Evolutionary conservation across 2,797 vertebrate genomes (phyloP), one percentile per base, ranked within the genome.

Genomic region (Phoxinus dragarum): DNA sequence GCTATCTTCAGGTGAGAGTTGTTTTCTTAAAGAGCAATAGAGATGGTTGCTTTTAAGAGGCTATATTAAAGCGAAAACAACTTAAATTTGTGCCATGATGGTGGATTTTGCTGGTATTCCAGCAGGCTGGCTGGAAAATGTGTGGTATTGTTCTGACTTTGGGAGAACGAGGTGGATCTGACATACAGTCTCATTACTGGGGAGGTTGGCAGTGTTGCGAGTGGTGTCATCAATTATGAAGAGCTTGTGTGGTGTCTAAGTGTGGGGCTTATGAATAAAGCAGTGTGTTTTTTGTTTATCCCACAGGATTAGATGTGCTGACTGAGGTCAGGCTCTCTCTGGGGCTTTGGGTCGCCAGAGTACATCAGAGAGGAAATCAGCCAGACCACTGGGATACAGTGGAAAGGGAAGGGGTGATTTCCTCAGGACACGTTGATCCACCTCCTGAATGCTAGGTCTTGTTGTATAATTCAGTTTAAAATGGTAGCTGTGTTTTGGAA

Each of bases 221-320:
- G 81, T 36, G 77, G 86, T 84, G 87, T 86, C 79, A 87, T 89
- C 81, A 89, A 89, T 90, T 86, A 90, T 90, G 76, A 85, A 87
- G 75, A 71, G 77, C 83, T 80, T 86, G 86, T 87, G 88, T 74
- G 80, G 56, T 88, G 84, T 83, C 84, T 80, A 83, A 89, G 84
- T 84, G 80, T 76, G 82, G 68, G 59, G 77, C 74, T 88, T 84
- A 82, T 84, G 84, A 86, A 89, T 86, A 85, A 87, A 83, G 84
- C 81, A 88, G 79, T 38, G 68, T 73, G 82, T 88, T 81, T 86
- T 86, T 86, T 77, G 79, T 84, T 80, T 67, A 64, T 86, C 85
- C 84, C 73, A 61, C 82, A 36, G 75, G 81, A 89, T 88, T 77
- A 67, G 80, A 78, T 82, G 84, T 88, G 84, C 87, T 81, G 75